Evolutionary conservation across 2,888 invertebrate genomes (phyloP).

Genomic region (Sericinus montela): DNA sequence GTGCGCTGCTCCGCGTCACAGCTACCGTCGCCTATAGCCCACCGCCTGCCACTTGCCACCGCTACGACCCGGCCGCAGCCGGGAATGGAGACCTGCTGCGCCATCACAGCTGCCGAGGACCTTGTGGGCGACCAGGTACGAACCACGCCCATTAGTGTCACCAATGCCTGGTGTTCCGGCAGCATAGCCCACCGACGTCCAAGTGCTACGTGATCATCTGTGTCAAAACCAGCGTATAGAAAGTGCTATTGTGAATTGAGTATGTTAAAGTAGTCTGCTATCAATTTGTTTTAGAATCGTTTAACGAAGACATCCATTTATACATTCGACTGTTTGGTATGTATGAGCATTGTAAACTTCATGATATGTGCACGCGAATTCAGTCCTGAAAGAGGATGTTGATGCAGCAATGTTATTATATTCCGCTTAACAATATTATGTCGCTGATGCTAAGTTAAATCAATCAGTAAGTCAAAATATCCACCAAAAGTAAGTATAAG

Average conservation of each 20-base stretch:
- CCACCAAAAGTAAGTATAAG: no score
- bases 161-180: background rate
- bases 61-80: constrained; percentile 52
- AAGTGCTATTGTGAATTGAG: constrained; percentile 14
- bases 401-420: background rate
- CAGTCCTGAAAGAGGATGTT: constrained; percentile 9
- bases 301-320: background rate
- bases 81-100: constrained; percentile 76
- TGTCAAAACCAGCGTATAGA: constrained; percentile 10
- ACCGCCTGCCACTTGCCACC: constrained; percentile 30
- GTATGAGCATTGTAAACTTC: background rate
- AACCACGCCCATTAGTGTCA: constrained; percentile 19
- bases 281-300: constrained; percentile 3
- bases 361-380: background rate
- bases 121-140: constrained; percentile 75
- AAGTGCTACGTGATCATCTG: constrained; percentile 10
- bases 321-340: background rate
- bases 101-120: constrained; percentile 70
- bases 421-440: background rate
- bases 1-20: constrained; percentile 26
- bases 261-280: constrained; percentile 1
- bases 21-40: constrained; percentile 8
- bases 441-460: no score
- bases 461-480: no score
- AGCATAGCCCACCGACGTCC: background rate